Evolutionary conservation across 2,797 vertebrate genomes (phyloP).

Genomic region (Hipposideros larvatus): DNA sequence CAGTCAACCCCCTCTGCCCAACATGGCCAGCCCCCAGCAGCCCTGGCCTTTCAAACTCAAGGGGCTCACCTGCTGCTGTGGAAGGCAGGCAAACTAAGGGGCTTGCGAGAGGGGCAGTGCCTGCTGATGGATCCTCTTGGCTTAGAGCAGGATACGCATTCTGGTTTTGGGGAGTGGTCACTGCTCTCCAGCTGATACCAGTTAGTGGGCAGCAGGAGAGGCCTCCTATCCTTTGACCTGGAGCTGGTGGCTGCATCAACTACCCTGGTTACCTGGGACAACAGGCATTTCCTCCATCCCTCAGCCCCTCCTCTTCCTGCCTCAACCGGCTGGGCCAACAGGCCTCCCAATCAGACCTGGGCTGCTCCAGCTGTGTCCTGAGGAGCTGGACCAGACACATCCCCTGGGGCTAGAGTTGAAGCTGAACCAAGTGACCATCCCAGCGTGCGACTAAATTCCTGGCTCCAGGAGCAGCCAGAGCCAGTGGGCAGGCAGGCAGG

Average conservation of each 20-base stretch:
- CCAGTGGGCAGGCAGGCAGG: not conserved
- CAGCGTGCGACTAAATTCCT: slow-evolving; percentile 84
- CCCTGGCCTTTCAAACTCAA: not conserved
- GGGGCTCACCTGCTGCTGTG: not conserved
- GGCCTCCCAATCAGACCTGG: slow-evolving; percentile 85
- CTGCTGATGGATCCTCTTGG: not conserved
- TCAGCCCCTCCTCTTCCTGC: slow-evolving; percentile 84
- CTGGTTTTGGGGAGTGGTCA: slow-evolving; percentile 28
- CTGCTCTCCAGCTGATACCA: not conserved
- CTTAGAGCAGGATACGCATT: not conserved
- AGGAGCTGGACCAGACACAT: slow-evolving; percentile 78
- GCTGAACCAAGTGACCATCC: slow-evolving; percentile 80
- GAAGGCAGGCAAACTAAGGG: not conserved
- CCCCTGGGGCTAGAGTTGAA: slow-evolving; percentile 84
- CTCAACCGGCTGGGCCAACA: slow-evolving; percentile 67
- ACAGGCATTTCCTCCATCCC: slow-evolving; percentile 82
- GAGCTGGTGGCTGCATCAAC: slow-evolving; percentile 54
- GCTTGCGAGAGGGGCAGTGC: not conserved
- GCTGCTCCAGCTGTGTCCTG: slow-evolving; percentile 82
- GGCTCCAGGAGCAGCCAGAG: slow-evolving; percentile 79
- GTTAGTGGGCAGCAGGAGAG: not conserved
- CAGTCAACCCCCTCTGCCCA: not conserved
- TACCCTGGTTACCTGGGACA: slow-evolving; percentile 83
- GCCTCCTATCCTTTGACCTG: slow-evolving; percentile 63
- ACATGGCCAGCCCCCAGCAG: not conserved